phyloP scores from a whole-genome alignment of 2,113 vertebrate genomes.

The Rhodinocichla rosea region DNA sequence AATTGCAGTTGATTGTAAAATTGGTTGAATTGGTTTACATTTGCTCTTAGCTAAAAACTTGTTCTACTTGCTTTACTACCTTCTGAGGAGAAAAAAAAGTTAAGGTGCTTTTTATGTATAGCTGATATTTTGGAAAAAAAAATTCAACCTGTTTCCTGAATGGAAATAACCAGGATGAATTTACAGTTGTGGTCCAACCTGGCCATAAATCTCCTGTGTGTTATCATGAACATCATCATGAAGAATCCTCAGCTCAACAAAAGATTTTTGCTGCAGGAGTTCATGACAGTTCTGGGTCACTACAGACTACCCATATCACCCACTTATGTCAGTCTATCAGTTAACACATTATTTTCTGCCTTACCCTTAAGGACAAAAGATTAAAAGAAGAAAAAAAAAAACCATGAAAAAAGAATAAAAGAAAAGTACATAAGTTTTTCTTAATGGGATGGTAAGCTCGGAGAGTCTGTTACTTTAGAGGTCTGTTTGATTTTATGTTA shows the following conservation, averaged over 20 bases:
- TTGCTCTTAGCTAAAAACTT: neutral
- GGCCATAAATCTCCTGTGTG: neutral
- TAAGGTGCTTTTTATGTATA: neutral
- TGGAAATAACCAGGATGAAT: neutral
- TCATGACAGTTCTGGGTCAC: neutral
- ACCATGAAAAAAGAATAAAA: no score
- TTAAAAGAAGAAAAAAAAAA: neutral
- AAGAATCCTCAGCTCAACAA: neutral
- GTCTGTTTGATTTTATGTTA: neutral
- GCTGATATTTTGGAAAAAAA: neutral
- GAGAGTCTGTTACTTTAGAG: neutral
- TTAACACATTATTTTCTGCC: neutral
- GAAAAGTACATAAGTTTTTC: accelerated
- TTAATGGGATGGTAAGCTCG: neutral
- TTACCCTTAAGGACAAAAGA: neutral
- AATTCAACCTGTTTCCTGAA: neutral
- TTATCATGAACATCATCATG: neutral
- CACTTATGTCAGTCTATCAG: neutral
- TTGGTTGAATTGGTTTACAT: neutral
- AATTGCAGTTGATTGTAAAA: neutral
- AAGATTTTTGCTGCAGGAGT: neutral
- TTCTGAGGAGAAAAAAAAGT: neutral
- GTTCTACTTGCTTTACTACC: neutral
- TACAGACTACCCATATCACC: neutral
- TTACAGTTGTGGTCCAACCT: neutral